A percentile compares a stretch with the other conserved stretches of the same genome.
Conservation (phyloP, 2,113 vertebrate genomes). For the Aldabrachelys gigantea region DNA sequence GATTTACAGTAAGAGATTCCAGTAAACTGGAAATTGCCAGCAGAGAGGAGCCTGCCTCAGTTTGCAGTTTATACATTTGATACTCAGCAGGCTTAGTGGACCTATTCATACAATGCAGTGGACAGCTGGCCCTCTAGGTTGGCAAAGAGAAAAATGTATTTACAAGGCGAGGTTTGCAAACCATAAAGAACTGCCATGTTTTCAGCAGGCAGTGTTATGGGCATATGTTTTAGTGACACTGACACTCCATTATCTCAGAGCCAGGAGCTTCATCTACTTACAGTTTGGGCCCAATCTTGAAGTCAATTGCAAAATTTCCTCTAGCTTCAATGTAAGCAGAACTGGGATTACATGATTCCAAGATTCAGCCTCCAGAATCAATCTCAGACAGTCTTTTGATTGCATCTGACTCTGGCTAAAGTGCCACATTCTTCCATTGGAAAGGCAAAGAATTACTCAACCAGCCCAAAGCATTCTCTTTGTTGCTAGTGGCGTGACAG, state of each 20-base stretch:
- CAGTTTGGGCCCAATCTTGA: background rate
- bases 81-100: background rate
- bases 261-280: background rate
- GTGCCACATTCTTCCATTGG: background rate
- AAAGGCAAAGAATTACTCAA: background rate
- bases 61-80: background rate
- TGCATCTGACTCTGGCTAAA: no score
- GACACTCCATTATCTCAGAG: background rate
- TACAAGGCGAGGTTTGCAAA: background rate
- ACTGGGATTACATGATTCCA: no score
- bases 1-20: background rate
- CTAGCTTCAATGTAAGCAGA: background rate
- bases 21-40: background rate
- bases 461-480: background rate
- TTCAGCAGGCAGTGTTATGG: background rate
- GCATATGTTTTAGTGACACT: background rate
- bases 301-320: background rate
- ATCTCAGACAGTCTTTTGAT: no score
- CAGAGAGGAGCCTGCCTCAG: conserved; percentile 2
- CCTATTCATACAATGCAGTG: conserved; percentile 14
- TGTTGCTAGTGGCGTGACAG: background rate
- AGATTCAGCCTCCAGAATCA: no score
- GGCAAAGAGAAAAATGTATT: background rate
- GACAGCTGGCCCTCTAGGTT: background rate
- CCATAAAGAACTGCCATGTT: conserved; percentile 3